phyloP scores from a whole-genome alignment of 2,113 vertebrate genomes.

The Cryptomyrus ogoouensis region DNA sequence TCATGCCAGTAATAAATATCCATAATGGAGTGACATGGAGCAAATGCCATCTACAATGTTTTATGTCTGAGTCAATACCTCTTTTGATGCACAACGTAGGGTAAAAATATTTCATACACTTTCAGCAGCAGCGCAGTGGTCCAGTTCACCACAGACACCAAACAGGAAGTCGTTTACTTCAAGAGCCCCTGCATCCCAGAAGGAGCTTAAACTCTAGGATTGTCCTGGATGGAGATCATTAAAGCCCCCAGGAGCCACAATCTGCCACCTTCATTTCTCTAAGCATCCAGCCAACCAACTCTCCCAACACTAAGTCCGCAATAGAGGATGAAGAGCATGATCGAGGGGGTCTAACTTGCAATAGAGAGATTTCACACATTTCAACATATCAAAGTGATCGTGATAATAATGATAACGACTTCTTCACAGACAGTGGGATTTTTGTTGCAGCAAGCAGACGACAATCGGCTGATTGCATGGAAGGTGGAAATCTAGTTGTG shows the following conservation, averaged over 20 bases:
- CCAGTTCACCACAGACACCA: background rate
- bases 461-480: background rate
- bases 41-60: background rate
- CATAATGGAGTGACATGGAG: background rate
- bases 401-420: background rate
- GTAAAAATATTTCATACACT: slow-evolving; percentile 9
- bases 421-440: background rate
- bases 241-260: background rate
- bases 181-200: background rate
- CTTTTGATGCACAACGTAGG: background rate
- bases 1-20: slow-evolving; percentile 3
- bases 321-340: background rate
- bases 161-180: slow-evolving; percentile 3
- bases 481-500: background rate
- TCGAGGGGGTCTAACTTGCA: background rate
- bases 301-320: background rate
- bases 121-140: background rate
- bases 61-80: slow-evolving; percentile 3
- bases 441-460: background rate
- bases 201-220: background rate
- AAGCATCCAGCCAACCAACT: background rate
- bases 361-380: background rate
- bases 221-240: background rate
- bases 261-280: background rate
- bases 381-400: background rate